Percentiles rank a stretch among this genome's conserved stretches.
phyloP scores from a whole-genome alignment of 2,888 invertebrate genomes.

The Dryadula phaetusa region DNA sequence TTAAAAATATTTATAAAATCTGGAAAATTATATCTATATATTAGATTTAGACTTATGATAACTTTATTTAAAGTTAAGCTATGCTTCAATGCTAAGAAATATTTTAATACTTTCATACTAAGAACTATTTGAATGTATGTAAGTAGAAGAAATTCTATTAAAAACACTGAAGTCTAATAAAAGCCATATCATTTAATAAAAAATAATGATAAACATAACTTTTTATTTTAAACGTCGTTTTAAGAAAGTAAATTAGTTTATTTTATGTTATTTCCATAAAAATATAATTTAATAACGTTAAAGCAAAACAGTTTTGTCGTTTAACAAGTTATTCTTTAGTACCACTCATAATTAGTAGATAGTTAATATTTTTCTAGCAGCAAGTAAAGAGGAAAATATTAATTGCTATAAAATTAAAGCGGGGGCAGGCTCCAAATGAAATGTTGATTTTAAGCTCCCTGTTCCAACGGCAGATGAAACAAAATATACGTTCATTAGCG shows the following conservation, averaged over 20 bases:
- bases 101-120: too few relatives aligned
- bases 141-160: too few relatives aligned
- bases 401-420: conserved; percentile 69
- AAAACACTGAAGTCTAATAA: too few relatives aligned
- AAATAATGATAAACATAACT: too few relatives aligned
- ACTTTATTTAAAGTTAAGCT: too few relatives aligned
- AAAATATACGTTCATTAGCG: conserved; percentile 82
- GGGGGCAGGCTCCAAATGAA: conserved; percentile 62
- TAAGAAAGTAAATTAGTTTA: background rate
- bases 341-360: conserved; percentile 50
- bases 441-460: conserved; percentile 69
- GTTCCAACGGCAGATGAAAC: conserved; percentile 70
- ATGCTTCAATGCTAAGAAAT: too few relatives aligned
- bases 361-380: conserved; percentile 47
- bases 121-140: too few relatives aligned
- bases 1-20: conserved; percentile 12
- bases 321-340: conserved; percentile 15
- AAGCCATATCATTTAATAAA: too few relatives aligned
- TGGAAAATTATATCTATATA: background rate
- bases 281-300: background rate
- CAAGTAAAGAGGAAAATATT: conserved; percentile 61
- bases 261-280: background rate
- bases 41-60: background rate
- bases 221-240: background rate
- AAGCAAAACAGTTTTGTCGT: conserved; percentile 20